Conservation (phyloP, 2,888 invertebrate species). For the Cybosia mesomella region DNA sequence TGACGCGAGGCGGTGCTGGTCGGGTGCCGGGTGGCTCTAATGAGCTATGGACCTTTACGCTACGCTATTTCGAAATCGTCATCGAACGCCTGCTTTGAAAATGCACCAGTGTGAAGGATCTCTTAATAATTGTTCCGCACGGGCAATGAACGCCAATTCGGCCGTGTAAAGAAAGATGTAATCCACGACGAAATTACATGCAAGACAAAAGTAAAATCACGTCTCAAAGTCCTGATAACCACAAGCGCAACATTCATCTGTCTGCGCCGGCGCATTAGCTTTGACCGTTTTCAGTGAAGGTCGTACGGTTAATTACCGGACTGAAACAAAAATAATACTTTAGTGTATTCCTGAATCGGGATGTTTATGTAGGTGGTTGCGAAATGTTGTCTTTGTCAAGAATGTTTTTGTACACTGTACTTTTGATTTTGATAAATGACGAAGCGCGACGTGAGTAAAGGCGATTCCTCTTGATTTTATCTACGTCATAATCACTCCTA, state of each 20-base stretch:
- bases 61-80: no score
- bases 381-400: conserved; percentile 7
- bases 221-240: conserved; percentile 18
- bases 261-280: conserved; percentile 9
- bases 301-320: conserved; percentile 37
- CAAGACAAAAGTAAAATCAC: conserved; percentile 19
- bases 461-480: no score
- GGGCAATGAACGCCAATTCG: not conserved
- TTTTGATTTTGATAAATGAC: conserved; percentile 1
- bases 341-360: conserved; percentile 10
- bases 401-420: not conserved
- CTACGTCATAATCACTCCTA: no score
- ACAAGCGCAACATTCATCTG: conserved; percentile 31
- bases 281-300: conserved; percentile 43
- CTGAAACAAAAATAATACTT: conserved; percentile 21
- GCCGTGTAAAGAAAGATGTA: conserved; percentile 9
- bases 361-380: not conserved
- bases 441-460: not conserved
- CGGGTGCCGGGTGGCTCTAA: no score
- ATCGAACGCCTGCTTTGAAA: not conserved
- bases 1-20: no score
- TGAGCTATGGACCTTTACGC: no score
- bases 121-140: not conserved
- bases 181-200: conserved; percentile 12
- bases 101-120: not conserved